Evolutionary conservation across 2,797 vertebrate species (phyloP), one percentile per base, ranked within the genome.

Genomic region (Anabacerthia variegaticeps): DNA sequence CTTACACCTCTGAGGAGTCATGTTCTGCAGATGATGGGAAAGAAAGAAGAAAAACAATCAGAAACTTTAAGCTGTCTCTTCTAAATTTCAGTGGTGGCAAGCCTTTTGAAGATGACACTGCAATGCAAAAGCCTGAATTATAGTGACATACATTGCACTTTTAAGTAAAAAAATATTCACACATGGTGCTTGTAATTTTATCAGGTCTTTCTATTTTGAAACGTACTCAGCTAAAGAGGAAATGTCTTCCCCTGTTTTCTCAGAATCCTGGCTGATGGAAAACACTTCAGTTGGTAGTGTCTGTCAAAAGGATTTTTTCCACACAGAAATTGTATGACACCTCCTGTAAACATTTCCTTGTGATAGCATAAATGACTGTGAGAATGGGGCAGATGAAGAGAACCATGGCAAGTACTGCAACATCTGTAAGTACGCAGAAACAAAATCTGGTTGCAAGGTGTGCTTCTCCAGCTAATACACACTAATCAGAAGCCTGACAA

Each of bases 251-350:
- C 10, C 16, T 44, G 32, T 75, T 56, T 92, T 63, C 62, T 82
- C 52, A 97, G 96, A 94, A 93, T 80, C 63, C 24, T 92, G 61
- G 5, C 76, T 97, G 83, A 88, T 91, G 54, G 75, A 96, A 91
- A 96, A 91, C 85, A 86, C 78, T 76, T 89, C n/a, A 27, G 67
- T 85, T 49, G 48, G 22, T 56, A 87, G 88, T 52, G 48, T 66
- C 17, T 99, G 98, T 85, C 98, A 97, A 12, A 98, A 5, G 98
- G 98, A 27, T 98, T 98, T 81, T 99, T 99, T 67, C 98, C 98
- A n/a, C 98, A 98, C 82, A 98, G 98, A 56, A 99, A 99, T 92
- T 95, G 98, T 59, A 98, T 77, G 1, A 96, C 95, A 98, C 63
- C 95, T 99, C 69, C 98, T 96, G 5, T 95, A 97, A 74, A 96